These are phyloP conservation scores for Macrochelys suwanniensis DNA, from an alignment of 2,797 vertebrate genomes.

Conservation along the genomic window DNA sequence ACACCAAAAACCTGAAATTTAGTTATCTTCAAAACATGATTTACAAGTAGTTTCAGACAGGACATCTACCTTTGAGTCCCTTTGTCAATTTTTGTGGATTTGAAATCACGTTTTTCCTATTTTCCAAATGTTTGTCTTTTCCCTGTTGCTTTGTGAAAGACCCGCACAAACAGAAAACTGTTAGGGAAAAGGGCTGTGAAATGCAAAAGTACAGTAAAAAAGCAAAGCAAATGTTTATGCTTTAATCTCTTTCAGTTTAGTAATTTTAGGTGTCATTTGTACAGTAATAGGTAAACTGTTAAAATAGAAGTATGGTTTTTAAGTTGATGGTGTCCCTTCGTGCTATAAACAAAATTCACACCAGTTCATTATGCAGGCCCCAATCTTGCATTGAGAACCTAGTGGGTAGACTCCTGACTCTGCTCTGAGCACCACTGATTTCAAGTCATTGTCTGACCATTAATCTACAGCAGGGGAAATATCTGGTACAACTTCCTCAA, in stretches of 20 bases:
- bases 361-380: neutral
- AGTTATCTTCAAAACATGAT: neutral
- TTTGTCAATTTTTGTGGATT: neutral
- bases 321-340: neutral
- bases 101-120: neutral
- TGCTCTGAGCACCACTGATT: neutral
- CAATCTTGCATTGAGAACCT: neutral
- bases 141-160: constrained; percentile 23
- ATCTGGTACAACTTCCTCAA: neutral
- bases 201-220: neutral
- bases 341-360: neutral
- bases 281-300: neutral
- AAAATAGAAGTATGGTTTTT: neutral
- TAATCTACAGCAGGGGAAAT: neutral
- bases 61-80: neutral
- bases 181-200: neutral
- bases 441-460: neutral
- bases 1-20: neutral
- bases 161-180: neutral
- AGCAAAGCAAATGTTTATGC: neutral
- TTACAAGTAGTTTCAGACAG: neutral
- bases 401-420: neutral
- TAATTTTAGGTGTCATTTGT: neutral
- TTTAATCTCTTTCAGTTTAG: constrained; percentile 5
- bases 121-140: neutral